A percentile compares a stretch with the other conserved stretches of the same genome.
phyloP scores from a whole-genome alignment of 2,113 vertebrate species.

The Pedionomus torquatus region DNA sequence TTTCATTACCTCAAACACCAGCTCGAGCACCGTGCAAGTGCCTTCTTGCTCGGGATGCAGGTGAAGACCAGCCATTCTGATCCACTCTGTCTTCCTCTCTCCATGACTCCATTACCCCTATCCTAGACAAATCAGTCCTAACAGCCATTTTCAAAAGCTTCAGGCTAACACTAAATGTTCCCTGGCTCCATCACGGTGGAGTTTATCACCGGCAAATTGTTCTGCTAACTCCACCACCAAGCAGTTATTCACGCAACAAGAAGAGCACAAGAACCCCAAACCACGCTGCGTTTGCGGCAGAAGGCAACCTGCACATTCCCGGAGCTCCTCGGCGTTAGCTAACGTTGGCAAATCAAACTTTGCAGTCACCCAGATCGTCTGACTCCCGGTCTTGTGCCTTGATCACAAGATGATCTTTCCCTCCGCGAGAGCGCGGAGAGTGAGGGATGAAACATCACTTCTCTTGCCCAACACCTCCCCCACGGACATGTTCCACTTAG shows the following conservation, averaged over 20 bases:
- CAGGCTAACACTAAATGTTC: background rate
- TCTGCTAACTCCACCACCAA: background rate
- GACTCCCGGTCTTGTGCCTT: conserved; percentile 52
- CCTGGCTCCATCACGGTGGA: background rate
- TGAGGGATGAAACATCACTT: conserved; percentile 47
- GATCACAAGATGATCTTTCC: conserved; percentile 43
- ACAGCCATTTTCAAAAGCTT: background rate
- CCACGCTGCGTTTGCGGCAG: fast-evolving
- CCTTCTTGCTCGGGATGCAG: background rate
- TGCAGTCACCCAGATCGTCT: conserved; percentile 12
- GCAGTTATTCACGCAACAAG: background rate
- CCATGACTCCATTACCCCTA: background rate
- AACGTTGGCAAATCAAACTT: background rate
- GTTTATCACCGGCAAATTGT: background rate
- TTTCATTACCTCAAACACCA: fast-evolving
- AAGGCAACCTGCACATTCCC: background rate
- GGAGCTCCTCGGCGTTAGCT: background rate
- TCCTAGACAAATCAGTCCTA: background rate
- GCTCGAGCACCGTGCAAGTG: background rate
- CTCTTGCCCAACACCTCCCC: conserved; percentile 52
- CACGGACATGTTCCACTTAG: conserved; percentile 10
- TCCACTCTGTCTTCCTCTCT: background rate
- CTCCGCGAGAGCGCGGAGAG: conserved; percentile 13
- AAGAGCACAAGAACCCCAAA: background rate
- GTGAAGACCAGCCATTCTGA: fast-evolving